Conservation (phyloP, 1,140 invertebrate genomes). For the Drosophila elegans region DNA sequence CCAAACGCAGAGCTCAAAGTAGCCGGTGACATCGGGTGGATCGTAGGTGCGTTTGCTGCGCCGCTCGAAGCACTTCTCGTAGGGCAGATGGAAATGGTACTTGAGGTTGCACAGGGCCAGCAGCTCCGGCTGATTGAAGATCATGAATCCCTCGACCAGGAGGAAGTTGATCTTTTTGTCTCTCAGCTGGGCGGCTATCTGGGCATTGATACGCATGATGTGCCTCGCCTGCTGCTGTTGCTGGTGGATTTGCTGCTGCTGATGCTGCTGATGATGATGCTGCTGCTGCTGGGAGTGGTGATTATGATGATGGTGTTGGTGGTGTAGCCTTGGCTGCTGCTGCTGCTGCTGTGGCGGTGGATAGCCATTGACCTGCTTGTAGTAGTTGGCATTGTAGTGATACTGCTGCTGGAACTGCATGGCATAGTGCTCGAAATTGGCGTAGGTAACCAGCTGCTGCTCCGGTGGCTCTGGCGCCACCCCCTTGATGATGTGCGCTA, state of each 20-base stretch:
- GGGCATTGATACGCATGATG: constrained; percentile 68
- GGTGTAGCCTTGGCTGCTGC: constrained; percentile 39
- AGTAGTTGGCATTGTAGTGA: constrained; percentile 53
- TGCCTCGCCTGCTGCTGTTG: constrained; percentile 52
- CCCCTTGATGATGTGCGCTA: constrained; percentile 70
- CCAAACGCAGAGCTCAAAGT: constrained; percentile 92
- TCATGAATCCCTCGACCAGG: constrained; percentile 91
- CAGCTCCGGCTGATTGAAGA: constrained; percentile 89
- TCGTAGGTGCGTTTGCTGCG: constrained; percentile 88
- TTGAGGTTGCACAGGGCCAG: constrained; percentile 89
- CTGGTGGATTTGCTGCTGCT: constrained; percentile 45
- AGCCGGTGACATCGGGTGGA: constrained; percentile 91
- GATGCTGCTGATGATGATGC: constrained; percentile 22
- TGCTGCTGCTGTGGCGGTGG: constrained; percentile 41
- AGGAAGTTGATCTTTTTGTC: constrained; percentile 86
- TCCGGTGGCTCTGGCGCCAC: constrained; percentile 34
- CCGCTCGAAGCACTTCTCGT: constrained; percentile 88
- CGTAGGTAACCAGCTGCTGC: constrained; percentile 41
- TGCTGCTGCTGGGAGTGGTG: constrained; percentile 49
- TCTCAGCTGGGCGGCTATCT: constrained; percentile 62
- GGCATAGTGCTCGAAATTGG: constrained; percentile 76
- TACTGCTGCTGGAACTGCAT: constrained; percentile 70
- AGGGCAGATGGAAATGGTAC: constrained; percentile 90
- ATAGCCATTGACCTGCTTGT: constrained; percentile 35
- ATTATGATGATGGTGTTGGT: constrained; percentile 34